Conservation (phyloP, 1,140 invertebrate species). For the Antheraea mylitta region DNA sequence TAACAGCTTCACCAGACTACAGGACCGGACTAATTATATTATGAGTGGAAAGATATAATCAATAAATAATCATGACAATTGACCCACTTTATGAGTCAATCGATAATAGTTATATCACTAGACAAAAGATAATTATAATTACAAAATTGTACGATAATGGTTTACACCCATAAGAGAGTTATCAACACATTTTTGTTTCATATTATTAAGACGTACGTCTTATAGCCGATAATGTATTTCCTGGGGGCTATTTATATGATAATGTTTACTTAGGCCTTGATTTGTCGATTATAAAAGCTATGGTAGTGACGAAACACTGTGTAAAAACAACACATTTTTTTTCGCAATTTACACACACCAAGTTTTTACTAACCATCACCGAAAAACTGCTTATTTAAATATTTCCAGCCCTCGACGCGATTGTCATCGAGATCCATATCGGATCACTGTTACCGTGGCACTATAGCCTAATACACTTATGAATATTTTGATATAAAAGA, state of each 20-base stretch:
- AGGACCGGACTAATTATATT: too few relatives aligned
- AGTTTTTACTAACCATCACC: slow-evolving; percentile 64
- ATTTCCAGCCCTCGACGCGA: slow-evolving; percentile 77
- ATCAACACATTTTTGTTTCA: not conserved
- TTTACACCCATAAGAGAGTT: not conserved
- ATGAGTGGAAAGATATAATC: not conserved
- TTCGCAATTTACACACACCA: slow-evolving; percentile 15
- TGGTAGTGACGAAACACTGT: slow-evolving; percentile 25
- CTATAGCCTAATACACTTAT: slow-evolving; percentile 6
- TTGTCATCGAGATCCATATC: slow-evolving; percentile 61
- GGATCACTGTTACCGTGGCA: not conserved
- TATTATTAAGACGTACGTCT: not conserved
- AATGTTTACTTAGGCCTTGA: not conserved
- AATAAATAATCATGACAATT: not conserved
- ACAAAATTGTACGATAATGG: not conserved
- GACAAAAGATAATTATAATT: not conserved
- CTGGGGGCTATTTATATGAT: not conserved
- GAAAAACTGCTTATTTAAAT: slow-evolving; percentile 76
- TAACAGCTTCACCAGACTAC: too few relatives aligned
- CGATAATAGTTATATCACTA: not conserved
- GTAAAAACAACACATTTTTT: slow-evolving; percentile 20
- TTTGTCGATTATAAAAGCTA: slow-evolving; percentile 11
- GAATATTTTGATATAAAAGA: slow-evolving; percentile 20
- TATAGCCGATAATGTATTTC: not conserved
- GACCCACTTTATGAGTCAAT: not conserved